phyloP scores from a whole-genome alignment of 2,113 vertebrate species.

The Sebastes fasciatus region DNA sequence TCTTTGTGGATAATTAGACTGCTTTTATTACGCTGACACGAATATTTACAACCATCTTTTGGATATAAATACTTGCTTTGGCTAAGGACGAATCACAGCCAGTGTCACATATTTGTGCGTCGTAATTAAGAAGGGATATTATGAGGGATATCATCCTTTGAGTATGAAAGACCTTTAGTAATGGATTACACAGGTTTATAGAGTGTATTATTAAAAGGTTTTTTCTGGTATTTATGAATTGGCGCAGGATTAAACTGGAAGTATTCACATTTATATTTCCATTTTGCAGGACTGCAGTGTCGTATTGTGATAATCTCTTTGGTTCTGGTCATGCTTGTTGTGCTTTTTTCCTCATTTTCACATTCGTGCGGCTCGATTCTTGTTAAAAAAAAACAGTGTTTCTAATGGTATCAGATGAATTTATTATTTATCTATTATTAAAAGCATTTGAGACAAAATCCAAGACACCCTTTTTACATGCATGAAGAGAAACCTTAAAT shows the following conservation, averaged over 20 bases:
- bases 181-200: conserved; percentile 64
- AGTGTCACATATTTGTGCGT: conserved; percentile 26
- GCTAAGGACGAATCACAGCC: conserved; percentile 14
- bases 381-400: neutral
- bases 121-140: conserved; percentile 48
- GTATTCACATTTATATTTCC: conserved; percentile 35
- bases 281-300: conserved; percentile 30
- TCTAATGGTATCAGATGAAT: neutral
- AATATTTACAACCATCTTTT: conserved; percentile 37
- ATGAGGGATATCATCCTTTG: conserved; percentile 33
- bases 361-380: neutral
- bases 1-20: conserved; percentile 36
- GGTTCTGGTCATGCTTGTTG: conserved; percentile 31
- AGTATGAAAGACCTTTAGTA: conserved; percentile 47
- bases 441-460: neutral
- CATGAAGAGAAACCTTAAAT: neutral
- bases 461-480: neutral
- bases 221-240: conserved; percentile 51
- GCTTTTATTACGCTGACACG: conserved; percentile 5
- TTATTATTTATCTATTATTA: neutral
- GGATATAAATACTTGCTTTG: conserved; percentile 10
- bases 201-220: conserved; percentile 28
- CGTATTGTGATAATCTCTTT: conserved; percentile 52
- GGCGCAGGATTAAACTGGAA: conserved; percentile 56
- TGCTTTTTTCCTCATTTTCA: neutral